phyloP scores from a whole-genome alignment of 2,113 vertebrate species.

The Mesocricetus auratus region DNA sequence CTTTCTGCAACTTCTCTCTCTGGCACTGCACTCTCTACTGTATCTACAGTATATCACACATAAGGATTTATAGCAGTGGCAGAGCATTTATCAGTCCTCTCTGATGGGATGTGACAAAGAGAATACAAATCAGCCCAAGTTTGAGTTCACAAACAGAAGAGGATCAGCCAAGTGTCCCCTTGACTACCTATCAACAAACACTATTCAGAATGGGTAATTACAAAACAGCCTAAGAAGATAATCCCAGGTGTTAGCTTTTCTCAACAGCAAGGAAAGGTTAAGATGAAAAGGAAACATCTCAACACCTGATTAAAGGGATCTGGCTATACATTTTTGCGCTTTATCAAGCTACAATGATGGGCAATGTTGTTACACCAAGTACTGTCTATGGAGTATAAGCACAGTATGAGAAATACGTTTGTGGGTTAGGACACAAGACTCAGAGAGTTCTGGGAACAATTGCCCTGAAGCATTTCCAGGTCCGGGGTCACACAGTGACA shows the following conservation, averaged over 20 bases:
- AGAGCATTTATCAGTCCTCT: conserved; percentile 74
- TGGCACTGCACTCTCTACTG: conserved; percentile 6
- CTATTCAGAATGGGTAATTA: conserved; percentile 58
- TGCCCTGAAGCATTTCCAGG: not conserved
- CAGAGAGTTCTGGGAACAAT: not conserved
- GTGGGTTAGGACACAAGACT: not conserved
- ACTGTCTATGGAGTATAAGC: not conserved
- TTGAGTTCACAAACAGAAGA: conserved; percentile 74
- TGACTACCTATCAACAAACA: conserved; percentile 81
- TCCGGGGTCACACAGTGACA: not conserved
- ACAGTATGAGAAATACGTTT: not conserved
- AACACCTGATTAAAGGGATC: conserved; percentile 53
- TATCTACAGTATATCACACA: not conserved
- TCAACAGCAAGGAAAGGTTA: conserved; percentile 62
- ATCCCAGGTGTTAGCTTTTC: conserved; percentile 70
- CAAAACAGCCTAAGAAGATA: conserved; percentile 68
- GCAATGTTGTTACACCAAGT: not conserved
- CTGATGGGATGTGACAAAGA: conserved; percentile 83
- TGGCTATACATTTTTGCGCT: conserved; percentile 44
- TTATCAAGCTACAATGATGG: conserved; percentile 37
- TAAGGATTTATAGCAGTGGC: conserved; percentile 64
- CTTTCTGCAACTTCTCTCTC: not conserved
- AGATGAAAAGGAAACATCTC: conserved; percentile 63
- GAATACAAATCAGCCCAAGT: conserved; percentile 79
- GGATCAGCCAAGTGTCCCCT: conserved; percentile 76